Base-by-base conservation (phyloP, 1,140 invertebrate genomes). In the Colletes gigas region DNA sequence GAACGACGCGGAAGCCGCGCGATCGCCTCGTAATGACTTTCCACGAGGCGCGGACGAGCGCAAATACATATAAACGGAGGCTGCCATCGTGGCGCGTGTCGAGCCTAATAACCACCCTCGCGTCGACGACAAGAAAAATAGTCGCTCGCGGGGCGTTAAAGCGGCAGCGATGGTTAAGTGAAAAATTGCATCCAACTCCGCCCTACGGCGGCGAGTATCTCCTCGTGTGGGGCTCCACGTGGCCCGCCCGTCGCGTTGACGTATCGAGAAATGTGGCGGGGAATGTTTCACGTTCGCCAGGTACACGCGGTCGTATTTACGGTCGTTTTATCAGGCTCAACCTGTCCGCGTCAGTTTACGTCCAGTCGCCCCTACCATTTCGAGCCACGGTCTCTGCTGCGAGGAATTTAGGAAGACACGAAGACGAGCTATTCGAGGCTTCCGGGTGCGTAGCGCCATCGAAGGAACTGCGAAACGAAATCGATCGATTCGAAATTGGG, bases 61-160 rank as follows among this genome's bases (percentile, higher is more conserved):
- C 17, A 39, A 12, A 7, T 19, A n/a, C n/a, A n/a, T n/a, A 50
- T 52, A 52, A 67, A 30, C 30, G 30, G 30, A 30, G 30, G 30
- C 30, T 30, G 21, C 8, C 12, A 39, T 0, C 9, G 9, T 19
- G 7, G 1, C 47, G 7, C 21, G 14, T 62, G 63, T 65, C 50
- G 19, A n/a, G 19, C 10, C 69, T 54, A 54, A 76, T 57, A 57
- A 55, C 19, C 47, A 47, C 6, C 14, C 15, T n/a, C 4, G 41
- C 12, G 14, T 50, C 69, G 19, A 78, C 39, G 66, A 54, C 57
- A 55, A 73, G 77, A 73, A 62, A 21, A 70, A 79, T 65, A 47
- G 60, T 65, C 60, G 30, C 15, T 50, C n/a, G 4, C 4, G 30
- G 30, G 67, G 4, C 15, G 21, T 77, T 77, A 8, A 52, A 69